These are phyloP conservation scores for Leucoma salicis DNA, from an alignment of 2,888 invertebrate species.

Conservation along the genomic window DNA sequence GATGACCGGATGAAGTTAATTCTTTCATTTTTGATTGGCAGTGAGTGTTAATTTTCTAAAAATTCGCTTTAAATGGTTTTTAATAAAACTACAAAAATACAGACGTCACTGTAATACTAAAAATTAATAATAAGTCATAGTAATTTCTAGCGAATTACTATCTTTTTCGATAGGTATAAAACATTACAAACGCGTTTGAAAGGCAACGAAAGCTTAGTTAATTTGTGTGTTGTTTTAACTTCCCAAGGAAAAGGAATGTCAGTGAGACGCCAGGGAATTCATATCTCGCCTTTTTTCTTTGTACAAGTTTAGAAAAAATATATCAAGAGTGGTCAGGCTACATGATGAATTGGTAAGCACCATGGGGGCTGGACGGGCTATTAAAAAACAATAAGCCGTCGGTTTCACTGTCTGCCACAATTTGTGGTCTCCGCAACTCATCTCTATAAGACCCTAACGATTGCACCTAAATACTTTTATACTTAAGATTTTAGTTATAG, in stretches of 20 bases:
- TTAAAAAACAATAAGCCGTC: slow-evolving; percentile 79
- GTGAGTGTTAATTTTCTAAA: too few species aligned
- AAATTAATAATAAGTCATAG: too few species aligned
- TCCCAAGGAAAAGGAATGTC: slow-evolving; percentile 65
- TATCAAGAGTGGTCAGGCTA: slow-evolving; percentile 37
- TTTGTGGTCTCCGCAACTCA: slow-evolving; percentile 61
- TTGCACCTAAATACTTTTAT: slow-evolving; percentile 7
- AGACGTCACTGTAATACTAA: too few species aligned
- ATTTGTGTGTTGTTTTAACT: slow-evolving; percentile 72
- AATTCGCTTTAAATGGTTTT: too few species aligned
- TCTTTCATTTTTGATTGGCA: too few species aligned
- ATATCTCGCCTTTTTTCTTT: slow-evolving; percentile 45
- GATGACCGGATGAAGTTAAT: too few species aligned
- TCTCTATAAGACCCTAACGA: slow-evolving; percentile 56
- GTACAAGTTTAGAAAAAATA: slow-evolving; percentile 48
- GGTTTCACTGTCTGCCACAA: slow-evolving; percentile 69
- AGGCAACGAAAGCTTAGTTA: slow-evolving; percentile 50
- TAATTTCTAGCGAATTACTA: too few species aligned
- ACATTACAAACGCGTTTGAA: too few species aligned
- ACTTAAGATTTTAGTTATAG: slow-evolving; percentile 8
- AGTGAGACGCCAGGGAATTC: slow-evolving; percentile 66
- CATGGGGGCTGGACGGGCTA: slow-evolving; percentile 64
- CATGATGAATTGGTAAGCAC: slow-evolving; percentile 70
- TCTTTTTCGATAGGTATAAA: too few species aligned
- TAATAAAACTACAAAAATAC: too few species aligned